Conservation (phyloP, 2,888 invertebrate species). For the Congeria kusceri region DNA sequence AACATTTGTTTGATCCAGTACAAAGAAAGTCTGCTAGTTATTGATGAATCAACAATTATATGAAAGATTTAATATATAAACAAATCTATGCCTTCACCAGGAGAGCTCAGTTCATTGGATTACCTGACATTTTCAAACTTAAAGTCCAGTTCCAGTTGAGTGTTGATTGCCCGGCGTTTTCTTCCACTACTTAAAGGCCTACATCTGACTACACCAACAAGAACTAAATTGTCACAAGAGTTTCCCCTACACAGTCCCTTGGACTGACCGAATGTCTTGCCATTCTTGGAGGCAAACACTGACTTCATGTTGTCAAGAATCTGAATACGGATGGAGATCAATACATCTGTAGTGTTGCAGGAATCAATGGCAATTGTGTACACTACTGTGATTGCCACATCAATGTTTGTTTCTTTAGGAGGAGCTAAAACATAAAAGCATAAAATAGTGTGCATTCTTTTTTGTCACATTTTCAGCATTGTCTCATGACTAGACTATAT, state of each 20-base stretch:
- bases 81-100: too few species aligned
- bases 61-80: too few species aligned
- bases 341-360: background rate
- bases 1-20: too few species aligned
- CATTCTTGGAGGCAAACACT: too few species aligned
- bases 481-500: too few species aligned
- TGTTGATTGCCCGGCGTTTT: background rate
- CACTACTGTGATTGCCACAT: background rate
- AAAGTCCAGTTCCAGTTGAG: background rate
- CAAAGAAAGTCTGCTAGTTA: too few species aligned
- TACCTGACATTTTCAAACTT: conserved; percentile 10
- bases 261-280: too few species aligned
- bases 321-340: too few species aligned
- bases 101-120: background rate
- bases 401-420: background rate
- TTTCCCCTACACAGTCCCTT: background rate
- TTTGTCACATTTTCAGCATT: too few species aligned
- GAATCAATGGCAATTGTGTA: conserved; percentile 13
- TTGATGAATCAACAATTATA: too few species aligned
- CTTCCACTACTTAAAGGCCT: background rate
- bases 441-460: too few species aligned
- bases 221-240: conserved; percentile 11
- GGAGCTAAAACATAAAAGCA: conserved; percentile 1
- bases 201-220: background rate
- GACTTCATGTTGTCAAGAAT: too few species aligned